phyloP scores from a whole-genome alignment of 1,140 invertebrate genomes.

The Tetramorium simillimum region DNA sequence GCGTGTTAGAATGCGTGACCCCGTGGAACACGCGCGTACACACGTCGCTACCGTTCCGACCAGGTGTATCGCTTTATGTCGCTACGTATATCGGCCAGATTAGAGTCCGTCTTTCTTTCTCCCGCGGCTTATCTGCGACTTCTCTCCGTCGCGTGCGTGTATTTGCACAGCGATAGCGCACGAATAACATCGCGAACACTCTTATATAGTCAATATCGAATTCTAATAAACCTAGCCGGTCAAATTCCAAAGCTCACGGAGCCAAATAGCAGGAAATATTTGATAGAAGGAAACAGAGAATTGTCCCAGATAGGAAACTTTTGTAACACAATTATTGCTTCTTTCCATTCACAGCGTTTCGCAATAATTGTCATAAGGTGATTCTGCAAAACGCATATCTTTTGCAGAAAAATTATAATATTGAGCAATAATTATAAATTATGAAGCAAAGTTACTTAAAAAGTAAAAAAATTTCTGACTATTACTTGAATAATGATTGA shows the following conservation, averaged over 20 bases:
- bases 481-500: too few species aligned
- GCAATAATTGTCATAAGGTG: too few species aligned
- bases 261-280: not conserved
- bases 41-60: not conserved
- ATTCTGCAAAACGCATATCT: too few species aligned
- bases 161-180: constrained; percentile 22
- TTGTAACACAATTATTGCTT: too few species aligned
- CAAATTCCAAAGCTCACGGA: not conserved
- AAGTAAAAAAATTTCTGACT: too few species aligned
- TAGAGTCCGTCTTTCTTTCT: not conserved
- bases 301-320: not conserved
- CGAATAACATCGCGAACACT: not conserved
- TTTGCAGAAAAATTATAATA: too few species aligned
- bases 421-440: too few species aligned
- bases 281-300: not conserved
- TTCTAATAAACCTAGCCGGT: not conserved
- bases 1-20: not conserved
- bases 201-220: constrained; percentile 19
- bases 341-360: too few species aligned
- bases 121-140: not conserved
- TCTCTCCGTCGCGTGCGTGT: not conserved
- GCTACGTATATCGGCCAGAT: not conserved
- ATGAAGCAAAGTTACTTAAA: too few species aligned
- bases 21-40: constrained; percentile 1
- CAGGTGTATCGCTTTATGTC: constrained; percentile 13